Conservation (phyloP, 2,888 invertebrate species). For the Cantharis rufa region DNA sequence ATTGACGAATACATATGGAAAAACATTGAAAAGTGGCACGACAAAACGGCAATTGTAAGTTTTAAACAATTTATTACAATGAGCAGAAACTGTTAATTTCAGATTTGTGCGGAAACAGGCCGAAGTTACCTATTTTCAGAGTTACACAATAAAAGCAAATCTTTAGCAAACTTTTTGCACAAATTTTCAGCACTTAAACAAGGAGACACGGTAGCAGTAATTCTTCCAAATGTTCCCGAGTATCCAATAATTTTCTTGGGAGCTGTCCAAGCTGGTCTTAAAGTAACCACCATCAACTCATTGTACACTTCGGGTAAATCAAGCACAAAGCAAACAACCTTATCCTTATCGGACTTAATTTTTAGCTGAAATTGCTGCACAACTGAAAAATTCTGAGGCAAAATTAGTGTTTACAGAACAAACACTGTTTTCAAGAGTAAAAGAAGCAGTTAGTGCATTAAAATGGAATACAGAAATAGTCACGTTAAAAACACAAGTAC, state of each 20-base stretch:
- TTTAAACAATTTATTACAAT: background rate
- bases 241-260: constrained; percentile 68
- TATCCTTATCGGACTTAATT: constrained; percentile 31
- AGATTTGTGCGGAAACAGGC: constrained; percentile 73
- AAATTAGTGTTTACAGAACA: constrained; percentile 65
- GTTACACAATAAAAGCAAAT: constrained; percentile 63
- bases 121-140: constrained; percentile 71
- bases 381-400: constrained; percentile 62
- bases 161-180: constrained; percentile 59
- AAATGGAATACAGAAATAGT: constrained; percentile 58
- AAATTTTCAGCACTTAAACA: constrained; percentile 63
- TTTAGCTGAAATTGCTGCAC: constrained; percentile 72
- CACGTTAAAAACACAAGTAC: constrained; percentile 63
- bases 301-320: constrained; percentile 59
- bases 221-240: constrained; percentile 76
- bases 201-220: constrained; percentile 65
- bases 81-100: constrained; percentile 31
- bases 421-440: constrained; percentile 59
- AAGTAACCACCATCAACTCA: constrained; percentile 73
- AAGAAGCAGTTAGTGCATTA: constrained; percentile 44
- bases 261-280: constrained; percentile 67
- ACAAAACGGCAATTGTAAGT: background rate
- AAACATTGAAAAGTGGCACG: background rate
- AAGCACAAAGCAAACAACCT: too few species aligned
- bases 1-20: background rate